phyloP scores from a whole-genome alignment of 2,888 invertebrate genomes.

The Cantharis rufa region DNA sequence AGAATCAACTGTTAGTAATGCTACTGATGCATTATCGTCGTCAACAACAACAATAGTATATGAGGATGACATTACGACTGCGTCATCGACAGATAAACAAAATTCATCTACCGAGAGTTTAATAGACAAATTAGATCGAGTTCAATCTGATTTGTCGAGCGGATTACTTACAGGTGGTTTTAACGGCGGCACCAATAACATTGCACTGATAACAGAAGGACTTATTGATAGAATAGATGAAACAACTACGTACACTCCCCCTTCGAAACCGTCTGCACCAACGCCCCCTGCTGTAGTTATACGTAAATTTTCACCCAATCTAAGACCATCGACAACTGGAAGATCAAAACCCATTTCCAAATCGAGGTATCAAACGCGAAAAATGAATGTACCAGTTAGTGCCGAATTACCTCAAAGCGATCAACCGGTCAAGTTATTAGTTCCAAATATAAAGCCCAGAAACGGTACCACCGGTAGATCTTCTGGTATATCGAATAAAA shows the following conservation, averaged over 20 bases:
- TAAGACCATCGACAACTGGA: conserved; percentile 45
- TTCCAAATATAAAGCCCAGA: conserved; percentile 37
- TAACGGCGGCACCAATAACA: conserved; percentile 70
- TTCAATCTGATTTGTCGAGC: conserved; percentile 82
- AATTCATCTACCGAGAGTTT: conserved; percentile 77
- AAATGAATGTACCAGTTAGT: conserved; percentile 42
- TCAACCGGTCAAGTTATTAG: conserved; percentile 43
- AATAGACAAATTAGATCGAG: conserved; percentile 82
- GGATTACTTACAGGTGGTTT: conserved; percentile 75
- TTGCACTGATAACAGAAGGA: conserved; percentile 65
- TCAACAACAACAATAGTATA: conserved; percentile 29
- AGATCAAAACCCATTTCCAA: conserved; percentile 36
- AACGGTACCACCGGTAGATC: conserved; percentile 59
- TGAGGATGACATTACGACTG: conserved; percentile 49
- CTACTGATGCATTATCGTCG: conserved; percentile 35
- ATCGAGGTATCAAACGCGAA: conserved; percentile 63
- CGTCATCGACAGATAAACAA: conserved; percentile 29
- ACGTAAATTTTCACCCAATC: conserved; percentile 64
- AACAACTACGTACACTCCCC: conserved; percentile 50
- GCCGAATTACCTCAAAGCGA: conserved; percentile 46
- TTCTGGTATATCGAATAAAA: conserved; percentile 62
- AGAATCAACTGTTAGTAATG: conserved; percentile 46
- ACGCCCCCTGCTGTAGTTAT: conserved; percentile 67
- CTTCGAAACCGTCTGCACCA: conserved; percentile 34
- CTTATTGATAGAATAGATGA: conserved; percentile 48